phyloP scores from a whole-genome alignment of 2,113 vertebrate species.

The Sus scrofa region DNA sequence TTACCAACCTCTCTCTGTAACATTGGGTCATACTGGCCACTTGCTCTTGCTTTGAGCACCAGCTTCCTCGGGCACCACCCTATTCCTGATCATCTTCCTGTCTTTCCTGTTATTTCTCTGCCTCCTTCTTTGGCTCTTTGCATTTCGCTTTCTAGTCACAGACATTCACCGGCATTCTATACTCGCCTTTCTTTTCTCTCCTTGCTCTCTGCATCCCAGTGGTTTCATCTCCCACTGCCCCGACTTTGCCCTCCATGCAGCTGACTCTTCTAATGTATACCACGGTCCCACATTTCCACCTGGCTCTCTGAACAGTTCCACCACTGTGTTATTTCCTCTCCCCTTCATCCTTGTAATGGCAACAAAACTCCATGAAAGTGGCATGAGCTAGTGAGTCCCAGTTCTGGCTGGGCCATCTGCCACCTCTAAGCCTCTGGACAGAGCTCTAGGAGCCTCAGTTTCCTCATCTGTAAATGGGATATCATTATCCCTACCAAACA shows the following conservation, averaged over 20 bases:
- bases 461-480: background rate
- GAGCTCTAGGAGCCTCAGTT: background rate
- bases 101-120: background rate
- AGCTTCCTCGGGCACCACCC: background rate
- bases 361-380: background rate
- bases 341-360: background rate
- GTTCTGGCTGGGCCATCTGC: background rate
- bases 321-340: background rate
- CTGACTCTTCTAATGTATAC: background rate
- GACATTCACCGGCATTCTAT: background rate
- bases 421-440: background rate
- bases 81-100: background rate
- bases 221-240: background rate
- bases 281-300: background rate
- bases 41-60: background rate
- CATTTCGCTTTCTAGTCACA: background rate
- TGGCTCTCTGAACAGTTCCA: background rate
- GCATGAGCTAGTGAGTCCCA: background rate
- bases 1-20: background rate
- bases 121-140: background rate
- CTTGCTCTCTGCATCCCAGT: background rate
- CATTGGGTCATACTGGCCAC: background rate
- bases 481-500: background rate
- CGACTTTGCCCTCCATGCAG: background rate
- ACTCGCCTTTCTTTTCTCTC: background rate